These are phyloP conservation scores for Heterotilapia buettikoferi DNA, from an alignment of 2,113 vertebrate genomes.

Conservation along the genomic window DNA sequence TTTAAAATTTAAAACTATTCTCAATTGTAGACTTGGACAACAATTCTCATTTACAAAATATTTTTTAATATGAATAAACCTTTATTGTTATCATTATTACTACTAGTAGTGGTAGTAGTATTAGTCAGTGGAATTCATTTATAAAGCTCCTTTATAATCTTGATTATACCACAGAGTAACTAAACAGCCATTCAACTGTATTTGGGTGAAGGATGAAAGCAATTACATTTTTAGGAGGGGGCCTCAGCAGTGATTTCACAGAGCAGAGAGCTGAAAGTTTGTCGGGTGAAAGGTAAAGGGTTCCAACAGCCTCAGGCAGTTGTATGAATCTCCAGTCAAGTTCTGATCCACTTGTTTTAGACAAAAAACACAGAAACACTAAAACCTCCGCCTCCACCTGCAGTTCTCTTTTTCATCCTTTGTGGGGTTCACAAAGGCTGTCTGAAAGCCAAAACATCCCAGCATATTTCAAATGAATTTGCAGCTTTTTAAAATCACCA, in stretches of 20 bases:
- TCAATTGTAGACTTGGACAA: not conserved
- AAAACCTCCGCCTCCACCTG: not conserved
- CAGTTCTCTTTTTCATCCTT: not conserved
- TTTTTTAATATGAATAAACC: not conserved
- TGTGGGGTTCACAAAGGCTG: not conserved
- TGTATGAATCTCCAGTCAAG: not conserved
- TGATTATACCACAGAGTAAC: not conserved
- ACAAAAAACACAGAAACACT: not conserved
- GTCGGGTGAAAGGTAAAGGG: not conserved
- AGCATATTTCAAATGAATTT: not conserved
- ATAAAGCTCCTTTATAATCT: not conserved
- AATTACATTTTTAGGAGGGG: not conserved
- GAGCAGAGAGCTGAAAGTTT: not conserved
- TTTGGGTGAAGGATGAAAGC: not conserved
- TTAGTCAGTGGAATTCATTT: not conserved
- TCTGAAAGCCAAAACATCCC: not conserved
- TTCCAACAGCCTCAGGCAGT: constrained; percentile 1
- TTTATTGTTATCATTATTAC: not conserved
- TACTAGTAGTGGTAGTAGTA: not conserved
- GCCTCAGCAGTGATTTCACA: not conserved
- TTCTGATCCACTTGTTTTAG: not conserved
- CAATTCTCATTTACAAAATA: not conserved
- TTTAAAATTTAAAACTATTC: not conserved
- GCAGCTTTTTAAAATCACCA: not conserved
- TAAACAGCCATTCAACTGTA: not conserved